phyloP scores from a whole-genome alignment of 2,888 invertebrate species.

The Augiades crinisus region DNA sequence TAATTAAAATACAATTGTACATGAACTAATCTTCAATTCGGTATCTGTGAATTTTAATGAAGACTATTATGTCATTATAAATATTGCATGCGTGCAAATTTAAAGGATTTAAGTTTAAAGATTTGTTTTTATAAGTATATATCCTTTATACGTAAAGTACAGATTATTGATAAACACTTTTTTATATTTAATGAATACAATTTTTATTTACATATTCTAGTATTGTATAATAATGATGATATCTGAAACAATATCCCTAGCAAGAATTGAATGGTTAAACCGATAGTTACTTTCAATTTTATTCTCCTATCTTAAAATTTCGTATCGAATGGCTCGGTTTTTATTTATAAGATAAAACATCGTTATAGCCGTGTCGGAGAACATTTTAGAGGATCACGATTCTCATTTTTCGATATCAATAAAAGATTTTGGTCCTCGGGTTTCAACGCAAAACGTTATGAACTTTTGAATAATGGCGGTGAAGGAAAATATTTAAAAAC shows the following conservation, averaged over 20 bases:
- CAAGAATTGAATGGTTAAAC: slow-evolving; percentile 50
- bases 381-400: slow-evolving; percentile 57
- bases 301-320: slow-evolving; percentile 41
- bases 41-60: too few species aligned
- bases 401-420: slow-evolving; percentile 71
- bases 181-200: not conserved
- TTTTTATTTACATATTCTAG: not conserved
- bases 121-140: too few species aligned
- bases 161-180: not conserved
- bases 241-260: not conserved
- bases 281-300: slow-evolving; percentile 43
- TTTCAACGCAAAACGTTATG: slow-evolving; percentile 71
- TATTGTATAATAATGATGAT: not conserved
- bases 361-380: slow-evolving; percentile 49
- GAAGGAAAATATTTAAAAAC: slow-evolving; percentile 67
- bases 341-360: slow-evolving; percentile 62
- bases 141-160: too few species aligned
- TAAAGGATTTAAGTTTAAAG: too few species aligned
- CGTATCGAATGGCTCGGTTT: slow-evolving; percentile 40
- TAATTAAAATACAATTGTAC: too few species aligned
- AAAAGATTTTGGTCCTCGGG: slow-evolving; percentile 63
- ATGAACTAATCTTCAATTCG: too few species aligned
- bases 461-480: slow-evolving; percentile 77
- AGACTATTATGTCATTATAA: too few species aligned
- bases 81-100: too few species aligned